Evolutionary conservation across 2,888 invertebrate species (phyloP), one percentile per base, ranked within the genome.

Genomic region (Coronaproctus castanopsis): DNA sequence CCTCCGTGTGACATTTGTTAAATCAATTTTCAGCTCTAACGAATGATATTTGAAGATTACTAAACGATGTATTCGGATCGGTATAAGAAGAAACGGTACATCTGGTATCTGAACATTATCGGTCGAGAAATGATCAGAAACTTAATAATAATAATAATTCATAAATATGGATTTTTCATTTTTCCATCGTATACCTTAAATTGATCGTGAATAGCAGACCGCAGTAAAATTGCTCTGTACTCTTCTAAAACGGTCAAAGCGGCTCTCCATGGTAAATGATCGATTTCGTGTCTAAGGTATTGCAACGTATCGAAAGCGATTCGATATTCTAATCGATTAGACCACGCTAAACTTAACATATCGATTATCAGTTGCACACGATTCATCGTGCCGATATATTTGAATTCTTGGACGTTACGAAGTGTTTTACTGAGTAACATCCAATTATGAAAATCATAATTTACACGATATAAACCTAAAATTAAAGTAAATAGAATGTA

Each of bases 311-410:
- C 75, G 66, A 87, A 75, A 1, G 81, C 78, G 0, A 78, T 76
- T 2, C 75, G 74, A 65, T 87, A 87, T 63, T 80, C 76, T 20
- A 85, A 73, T 58, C 80, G 73, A 36, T 79, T 80, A 22, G 78
- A 72, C 64, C 76, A 72, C 22, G 85, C 83, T 21, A 84, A 73
- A 63, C 80, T 82, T 62, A 84, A 77, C 0, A 83, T 79, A 70
- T 93, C 92, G 57, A 87, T 82, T 54, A 95, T 74, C 20, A 95
- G 73, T 68, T 89, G 86, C 0, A 87, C 88, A 36, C 90, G 74
- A 66, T 85, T 89, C 60, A 85, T 73, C 2, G 76, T 73, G n/a
- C 83, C 80, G 54, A 86, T 82, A 1, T 65, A 66, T 0, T 51
- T 48, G 55, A 74, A 73, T 60, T 75, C 71, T 1, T 76, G 69